Evolutionary conservation across 1,140 invertebrate species (phyloP), one percentile per base, ranked within the genome.

Genomic region (Brachionus asplanchnoidis): DNA sequence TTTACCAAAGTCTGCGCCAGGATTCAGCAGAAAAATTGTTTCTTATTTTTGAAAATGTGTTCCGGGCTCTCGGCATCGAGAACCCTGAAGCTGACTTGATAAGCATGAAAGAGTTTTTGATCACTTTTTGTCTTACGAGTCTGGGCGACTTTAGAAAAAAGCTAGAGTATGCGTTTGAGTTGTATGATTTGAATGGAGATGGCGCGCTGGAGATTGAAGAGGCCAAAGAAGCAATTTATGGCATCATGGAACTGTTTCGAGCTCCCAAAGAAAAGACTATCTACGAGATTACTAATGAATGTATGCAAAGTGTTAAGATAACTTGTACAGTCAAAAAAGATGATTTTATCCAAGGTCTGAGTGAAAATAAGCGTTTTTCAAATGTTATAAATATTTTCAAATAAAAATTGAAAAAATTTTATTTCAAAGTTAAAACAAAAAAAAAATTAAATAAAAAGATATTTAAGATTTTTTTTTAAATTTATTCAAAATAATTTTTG

Each of bases 131-230:
- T 26, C 12, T 83, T 9, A 46, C 50, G 5, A 65, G 44, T 46
- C 56, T 23, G 3, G 79, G 79, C 14, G 79, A 83, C 44, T 65
- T 83, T 66, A 28, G 23, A 44, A 44, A 44, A 66, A 50, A 53
- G 20, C 23, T 83, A 26, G 53, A 83, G n/a, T 83, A 83, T 66
- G 79, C 79, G 20, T 83, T 83, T 28, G 79, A 83, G 14, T 4
- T 60, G 3, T 83, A 83, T 36, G 66, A 66, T n/a, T 32, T 32
- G 23, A 65, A 65, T 65, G 14, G 26, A 11, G 77, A 80, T 9
- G 40, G 17, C 0, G 46, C 44, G 7, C 1, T 80, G n/a, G 77
- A 80, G 9, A 26, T 60, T 1, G 77, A 80, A 8, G 77, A 80
- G 11, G 56, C 44, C 4, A 78, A 44, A 56, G 20, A 80, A 12